Evolutionary conservation across 2,797 vertebrate genomes (phyloP), one percentile per base, ranked within the genome.

Genomic region (Monodelphis domestica): DNA sequence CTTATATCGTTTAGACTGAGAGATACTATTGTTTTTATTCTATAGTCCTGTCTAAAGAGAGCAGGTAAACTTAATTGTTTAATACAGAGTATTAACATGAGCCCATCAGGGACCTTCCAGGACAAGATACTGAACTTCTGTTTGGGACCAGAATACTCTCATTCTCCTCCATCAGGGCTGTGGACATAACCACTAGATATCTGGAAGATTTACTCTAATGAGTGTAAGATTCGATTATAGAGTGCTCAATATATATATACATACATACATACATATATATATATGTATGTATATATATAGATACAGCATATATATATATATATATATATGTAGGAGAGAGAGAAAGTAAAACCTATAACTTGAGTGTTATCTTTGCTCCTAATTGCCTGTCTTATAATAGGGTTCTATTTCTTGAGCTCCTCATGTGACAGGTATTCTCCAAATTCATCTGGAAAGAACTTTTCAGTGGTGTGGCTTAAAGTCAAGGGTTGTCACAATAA

Each of bases 201-300:
- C 70, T 50, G 50, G 9, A 63, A 94, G 94, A 50, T 84, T 84
- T 84, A 50, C 45, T 26, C 24, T 84, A 94, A 87, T 38, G 14
- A 70, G 53, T 63, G 30, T 78, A 84, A 84, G 38, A 84, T 84
- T 38, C 63, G 38, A 38, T 38, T 84, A 50, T 45, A 45, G 70
- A 84, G 21, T 84, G 9, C n/a, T 24, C 38, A 28, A 30, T 53
- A 14, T n/a, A n/a, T n/a, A n/a, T n/a, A n/a, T n/a, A n/a, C n/a
- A n/a, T n/a, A n/a, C n/a, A n/a, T n/a, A n/a, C n/a, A n/a, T n/a
- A 54, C 2, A 33, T 3, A 87, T 26, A 21, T 88, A 26, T 54
- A 9, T 87, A 63, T 89, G 89, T 91, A 88, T 21, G 26, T 12
- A 29, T 51, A 12, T 28, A 33, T 24, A 84, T 38, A 50, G 26